Evolutionary conservation across 2,888 invertebrate genomes (phyloP), one percentile per base, ranked within the genome.

Genomic region (Sarcophaga rosellei): DNA sequence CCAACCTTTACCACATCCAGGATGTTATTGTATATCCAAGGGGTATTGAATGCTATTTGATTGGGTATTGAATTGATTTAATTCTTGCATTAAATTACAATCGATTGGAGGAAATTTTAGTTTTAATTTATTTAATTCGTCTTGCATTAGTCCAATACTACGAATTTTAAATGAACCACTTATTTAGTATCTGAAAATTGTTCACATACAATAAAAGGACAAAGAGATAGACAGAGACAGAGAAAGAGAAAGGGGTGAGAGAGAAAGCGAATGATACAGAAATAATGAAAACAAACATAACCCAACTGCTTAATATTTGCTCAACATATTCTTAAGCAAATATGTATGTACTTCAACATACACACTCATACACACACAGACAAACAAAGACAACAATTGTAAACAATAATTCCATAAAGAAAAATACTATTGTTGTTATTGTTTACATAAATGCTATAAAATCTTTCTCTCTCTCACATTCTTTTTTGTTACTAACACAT

Each of bases 271-370:
- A 0, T 35, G 10, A 35, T 35, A 35, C 35, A 35, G 35, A 35
- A 35, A 35, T 35, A 35, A 35, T 35, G 35, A 35, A 35, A 57
- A 74, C 76, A 86, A 86, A 83, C 69, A 86, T 82, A 77, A 86
- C 62, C 35, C 83, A 78, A 78, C 83, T 80, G 68, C 65, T 80
- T 74, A 86, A 81, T 81, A 83, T 83, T 86, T 86, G 70, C 83
- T 63, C 77, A 86, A 80, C 80, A 83, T 86, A 84, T 87, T 87
- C 82, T 79, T 84, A 72, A 77, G 35, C 76, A 85, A 73, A 85
- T 68, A 72, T 25, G 61, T 68, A 72, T 25, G 61, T 68, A 47
- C 20, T 66, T n/a, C 69, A 21, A 35, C 44, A 23, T 11, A 4
- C 23, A 61, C 59, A 47, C 74, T 63, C 84, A 72, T 15, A 23